Conservation (phyloP, 2,797 vertebrate genomes). For the Sus cebifrons region DNA sequence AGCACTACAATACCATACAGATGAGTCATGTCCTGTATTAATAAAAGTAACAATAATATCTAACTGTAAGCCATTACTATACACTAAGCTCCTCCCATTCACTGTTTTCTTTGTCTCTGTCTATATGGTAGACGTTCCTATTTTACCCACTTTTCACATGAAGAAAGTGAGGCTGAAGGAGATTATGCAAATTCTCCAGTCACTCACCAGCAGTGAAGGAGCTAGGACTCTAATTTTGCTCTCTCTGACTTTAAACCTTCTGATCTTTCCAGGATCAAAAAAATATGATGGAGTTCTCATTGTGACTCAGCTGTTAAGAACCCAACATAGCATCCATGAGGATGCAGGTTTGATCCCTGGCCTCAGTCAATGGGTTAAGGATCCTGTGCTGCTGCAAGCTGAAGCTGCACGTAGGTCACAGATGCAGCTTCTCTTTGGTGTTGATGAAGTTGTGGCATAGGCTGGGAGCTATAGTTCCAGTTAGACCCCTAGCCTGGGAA, state of each 20-base stretch:
- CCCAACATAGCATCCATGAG: too few relatives aligned
- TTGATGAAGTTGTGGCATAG: too few relatives aligned
- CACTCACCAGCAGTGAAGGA: background rate
- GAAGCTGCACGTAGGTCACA: too few relatives aligned
- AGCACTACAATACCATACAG: background rate
- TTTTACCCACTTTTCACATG: background rate
- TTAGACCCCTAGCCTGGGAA: too few relatives aligned
- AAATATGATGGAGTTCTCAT: background rate
- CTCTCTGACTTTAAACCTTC: constrained; percentile 13
- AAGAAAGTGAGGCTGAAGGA: constrained; percentile 18
- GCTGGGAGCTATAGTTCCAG: too few relatives aligned
- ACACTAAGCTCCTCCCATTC: background rate
- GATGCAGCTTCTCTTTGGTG: too few relatives aligned
- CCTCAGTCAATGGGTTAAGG: too few relatives aligned
- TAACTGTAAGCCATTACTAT: background rate
- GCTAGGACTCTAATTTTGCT: background rate
- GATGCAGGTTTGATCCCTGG: too few relatives aligned
- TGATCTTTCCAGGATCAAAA: constrained; percentile 27
- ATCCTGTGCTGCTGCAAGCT: too few relatives aligned
- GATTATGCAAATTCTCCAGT: background rate
- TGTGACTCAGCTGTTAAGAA: too few relatives aligned
- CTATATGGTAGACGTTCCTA: background rate
- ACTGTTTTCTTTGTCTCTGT: background rate
- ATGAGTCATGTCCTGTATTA: background rate
- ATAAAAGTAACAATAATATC: background rate